phyloP scores from a whole-genome alignment of 1,140 invertebrate genomes.

The Drosophila paulistorum region DNA sequence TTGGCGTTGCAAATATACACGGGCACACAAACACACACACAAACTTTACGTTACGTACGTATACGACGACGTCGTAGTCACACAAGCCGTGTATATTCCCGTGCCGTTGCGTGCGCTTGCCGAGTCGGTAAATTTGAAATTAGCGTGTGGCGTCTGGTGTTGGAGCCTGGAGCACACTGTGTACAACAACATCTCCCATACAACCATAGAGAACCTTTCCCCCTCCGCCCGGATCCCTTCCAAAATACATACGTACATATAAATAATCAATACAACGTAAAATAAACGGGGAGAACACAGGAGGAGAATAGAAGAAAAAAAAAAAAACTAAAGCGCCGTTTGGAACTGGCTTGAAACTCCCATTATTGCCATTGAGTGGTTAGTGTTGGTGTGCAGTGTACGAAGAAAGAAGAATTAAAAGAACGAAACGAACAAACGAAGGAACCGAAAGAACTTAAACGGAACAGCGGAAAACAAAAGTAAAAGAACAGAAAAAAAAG shows the following conservation, averaged over 20 bases:
- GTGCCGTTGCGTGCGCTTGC: constrained; percentile 50
- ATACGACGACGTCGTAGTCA: constrained; percentile 18
- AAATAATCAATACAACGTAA: constrained; percentile 70
- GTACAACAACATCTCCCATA: constrained; percentile 27
- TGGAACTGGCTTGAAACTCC: constrained; percentile 58
- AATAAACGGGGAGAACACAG: constrained; percentile 30
- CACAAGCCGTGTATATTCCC: not conserved
- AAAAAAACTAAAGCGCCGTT: constrained; percentile 53
- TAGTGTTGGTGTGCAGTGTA: constrained; percentile 53
- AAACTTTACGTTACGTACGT: constrained; percentile 4
- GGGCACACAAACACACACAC: constrained; percentile 14
- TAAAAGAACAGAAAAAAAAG: constrained; percentile 1
- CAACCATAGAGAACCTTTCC: constrained; percentile 15
- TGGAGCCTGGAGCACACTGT: constrained; percentile 20
- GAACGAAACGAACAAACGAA: constrained; percentile 11
- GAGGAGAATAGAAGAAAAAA: constrained; percentile 31
- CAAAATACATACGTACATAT: constrained; percentile 37
- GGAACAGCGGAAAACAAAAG: constrained; percentile 1
- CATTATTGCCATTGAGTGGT: constrained; percentile 57
- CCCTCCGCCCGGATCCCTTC: too few species aligned
- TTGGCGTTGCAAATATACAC: constrained; percentile 36
- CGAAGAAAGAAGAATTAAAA: constrained; percentile 33
- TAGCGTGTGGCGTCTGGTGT: constrained; percentile 40
- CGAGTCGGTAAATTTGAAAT: constrained; percentile 39
- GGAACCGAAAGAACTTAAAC: constrained; percentile 17